These are phyloP conservation scores for Ctena decussata DNA, from an alignment of 2,888 invertebrate genomes.

Conservation along the genomic window DNA sequence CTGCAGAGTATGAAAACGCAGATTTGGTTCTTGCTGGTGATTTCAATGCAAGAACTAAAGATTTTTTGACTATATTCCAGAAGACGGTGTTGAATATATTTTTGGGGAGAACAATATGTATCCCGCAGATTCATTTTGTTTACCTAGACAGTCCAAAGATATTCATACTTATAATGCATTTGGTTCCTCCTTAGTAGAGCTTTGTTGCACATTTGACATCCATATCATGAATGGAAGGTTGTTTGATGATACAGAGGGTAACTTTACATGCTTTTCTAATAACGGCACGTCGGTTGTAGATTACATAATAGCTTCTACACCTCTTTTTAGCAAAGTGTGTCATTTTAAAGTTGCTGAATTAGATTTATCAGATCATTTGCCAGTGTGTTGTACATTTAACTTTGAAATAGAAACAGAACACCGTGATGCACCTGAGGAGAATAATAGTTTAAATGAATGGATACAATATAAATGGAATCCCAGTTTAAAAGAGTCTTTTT, in stretches of 20 bases:
- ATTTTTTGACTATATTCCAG: neutral
- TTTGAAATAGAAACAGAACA: neutral
- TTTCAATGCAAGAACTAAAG: conserved; percentile 29
- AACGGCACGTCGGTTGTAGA: conserved; percentile 36
- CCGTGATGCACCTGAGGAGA: neutral
- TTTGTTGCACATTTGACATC: conserved; percentile 24
- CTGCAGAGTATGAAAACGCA: no score
- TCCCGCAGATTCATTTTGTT: neutral
- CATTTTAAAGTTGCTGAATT: conserved; percentile 11
- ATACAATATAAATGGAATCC: neutral
- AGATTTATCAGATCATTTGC: conserved; percentile 32
- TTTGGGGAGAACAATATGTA: neutral
- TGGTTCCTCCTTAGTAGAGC: conserved; percentile 30
- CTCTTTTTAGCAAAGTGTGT: neutral
- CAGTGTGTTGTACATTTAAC: neutral
- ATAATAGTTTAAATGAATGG: neutral
- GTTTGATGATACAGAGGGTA: conserved; percentile 11
- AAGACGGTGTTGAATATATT: neutral
- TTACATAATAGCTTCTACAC: conserved; percentile 33
- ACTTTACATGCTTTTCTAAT: conserved; percentile 26
- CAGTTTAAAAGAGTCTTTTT: neutral
- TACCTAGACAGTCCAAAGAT: neutral
- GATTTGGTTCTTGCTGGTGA: conserved; percentile 49
- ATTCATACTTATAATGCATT: conserved; percentile 19
- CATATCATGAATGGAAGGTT: conserved; percentile 37